Evolutionary conservation across 2,113 vertebrate genomes (phyloP).

Genomic region (Irena cyanogastra): DNA sequence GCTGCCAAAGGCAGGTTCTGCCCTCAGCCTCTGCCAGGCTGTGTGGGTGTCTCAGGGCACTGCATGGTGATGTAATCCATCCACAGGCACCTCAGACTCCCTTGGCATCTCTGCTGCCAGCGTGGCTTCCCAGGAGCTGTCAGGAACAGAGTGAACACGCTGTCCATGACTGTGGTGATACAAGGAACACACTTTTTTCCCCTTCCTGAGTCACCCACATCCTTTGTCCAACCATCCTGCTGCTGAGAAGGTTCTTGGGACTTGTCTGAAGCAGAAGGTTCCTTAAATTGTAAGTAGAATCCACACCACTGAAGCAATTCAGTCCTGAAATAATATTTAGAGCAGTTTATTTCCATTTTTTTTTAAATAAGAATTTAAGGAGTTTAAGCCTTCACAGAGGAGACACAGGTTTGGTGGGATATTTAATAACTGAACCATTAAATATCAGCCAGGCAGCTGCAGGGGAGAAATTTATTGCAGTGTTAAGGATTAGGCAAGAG

Average conservation of each 20-base stretch:
- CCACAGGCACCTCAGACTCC: not conserved
- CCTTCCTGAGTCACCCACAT: not conserved
- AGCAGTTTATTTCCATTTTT: not conserved
- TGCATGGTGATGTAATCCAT: not conserved
- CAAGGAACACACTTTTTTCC: not conserved
- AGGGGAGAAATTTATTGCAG: not conserved
- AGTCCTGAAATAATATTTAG: not conserved
- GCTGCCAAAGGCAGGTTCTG: not conserved
- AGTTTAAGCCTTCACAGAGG: not conserved
- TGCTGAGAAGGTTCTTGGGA: not conserved
- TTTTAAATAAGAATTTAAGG: not conserved
- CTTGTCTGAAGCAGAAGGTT: not conserved
- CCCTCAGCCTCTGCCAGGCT: not conserved
- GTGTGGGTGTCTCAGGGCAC: not conserved
- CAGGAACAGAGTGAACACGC: accelerated
- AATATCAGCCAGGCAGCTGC: not conserved
- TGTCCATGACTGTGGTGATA: not conserved
- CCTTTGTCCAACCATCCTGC: not conserved
- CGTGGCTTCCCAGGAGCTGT: not conserved
- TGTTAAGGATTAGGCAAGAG: not conserved
- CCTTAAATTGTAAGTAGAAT: not conserved
- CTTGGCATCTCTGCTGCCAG: not conserved
- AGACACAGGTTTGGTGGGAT: not conserved
- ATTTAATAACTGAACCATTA: not conserved
- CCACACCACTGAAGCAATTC: not conserved